Evolutionary conservation across 2,113 vertebrate species (phyloP).

Genomic region (Brienomyrus longianalis): DNA sequence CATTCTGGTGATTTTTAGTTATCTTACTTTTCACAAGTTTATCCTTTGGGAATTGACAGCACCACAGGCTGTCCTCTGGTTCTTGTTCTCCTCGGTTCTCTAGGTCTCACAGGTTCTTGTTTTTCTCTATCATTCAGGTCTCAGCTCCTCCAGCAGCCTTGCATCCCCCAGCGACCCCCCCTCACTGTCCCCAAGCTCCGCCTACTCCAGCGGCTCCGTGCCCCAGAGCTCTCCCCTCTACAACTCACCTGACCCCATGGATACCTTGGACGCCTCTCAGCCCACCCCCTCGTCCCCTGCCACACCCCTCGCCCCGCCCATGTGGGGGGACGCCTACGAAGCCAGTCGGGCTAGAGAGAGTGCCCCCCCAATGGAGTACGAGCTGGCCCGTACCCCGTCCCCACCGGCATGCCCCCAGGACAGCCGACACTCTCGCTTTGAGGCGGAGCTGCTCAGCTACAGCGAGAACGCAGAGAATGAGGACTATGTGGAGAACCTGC

Average conservation of each 20-base stretch:
- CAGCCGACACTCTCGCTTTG: constrained; percentile 28
- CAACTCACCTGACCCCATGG: constrained; percentile 43
- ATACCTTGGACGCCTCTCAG: constrained; percentile 40
- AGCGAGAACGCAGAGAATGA: constrained; percentile 64
- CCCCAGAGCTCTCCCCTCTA: constrained; percentile 50
- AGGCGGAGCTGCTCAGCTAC: constrained; percentile 56
- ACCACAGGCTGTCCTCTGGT: neutral
- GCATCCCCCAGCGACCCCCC: constrained; percentile 68
- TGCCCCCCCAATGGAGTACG: constrained; percentile 64
- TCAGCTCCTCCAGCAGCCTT: constrained; percentile 71
- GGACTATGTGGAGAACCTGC: constrained; percentile 61
- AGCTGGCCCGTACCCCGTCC: constrained; percentile 28
- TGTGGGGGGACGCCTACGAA: constrained; percentile 3
- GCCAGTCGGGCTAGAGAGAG: constrained; percentile 14
- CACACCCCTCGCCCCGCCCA: constrained; percentile 31
- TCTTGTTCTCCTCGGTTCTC: neutral
- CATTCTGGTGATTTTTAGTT: neutral
- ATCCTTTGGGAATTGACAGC: neutral
- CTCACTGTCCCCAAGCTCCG: constrained; percentile 67
- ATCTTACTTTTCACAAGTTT: neutral
- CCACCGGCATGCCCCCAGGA: neutral
- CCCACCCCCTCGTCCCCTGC: constrained; percentile 50
- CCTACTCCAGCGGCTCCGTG: constrained; percentile 70
- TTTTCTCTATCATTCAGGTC: constrained; percentile 36
- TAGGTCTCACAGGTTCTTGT: neutral